Base-by-base conservation (phyloP, 2,113 vertebrate genomes). In the Chelonoidis abingdonii region DNA sequence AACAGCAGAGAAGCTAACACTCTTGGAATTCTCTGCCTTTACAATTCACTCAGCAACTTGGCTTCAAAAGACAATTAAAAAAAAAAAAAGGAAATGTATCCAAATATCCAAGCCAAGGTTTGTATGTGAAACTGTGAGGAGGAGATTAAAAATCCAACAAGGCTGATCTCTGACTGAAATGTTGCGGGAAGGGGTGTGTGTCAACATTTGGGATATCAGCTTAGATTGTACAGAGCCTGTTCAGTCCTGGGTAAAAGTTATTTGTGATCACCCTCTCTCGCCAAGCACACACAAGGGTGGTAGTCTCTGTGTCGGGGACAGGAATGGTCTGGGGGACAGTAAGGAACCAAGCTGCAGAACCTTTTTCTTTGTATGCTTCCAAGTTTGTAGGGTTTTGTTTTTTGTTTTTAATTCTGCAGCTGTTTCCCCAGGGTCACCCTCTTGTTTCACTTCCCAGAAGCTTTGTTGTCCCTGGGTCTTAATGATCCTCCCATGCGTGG, bases 1-100 rank as follows among this genome's bases (percentile, higher is more conserved):
- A 98, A 98, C 95, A 95, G 96, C 91, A 94, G 97, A 96, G 92
- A 94, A 84, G 92, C 97, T 97, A 97, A 97, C 52, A 31, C 96
- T 96, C 90, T 97, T 98, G 98, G 98, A 98, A 98, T 98, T 95
- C n/a, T 89, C 95, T 95, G 87, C 89, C 96, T 96, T 93, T 97
- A 95, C 83, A 47, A 98, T 95, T 96, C 97, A 96, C 97, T 98
- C 97, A 92, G 97, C 89, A 90, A 93, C 96, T 98, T 97, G 96
- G 98, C 97, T 97, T 97, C 72, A 29, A 94, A 80, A 88, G 97
- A 93, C 81, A 91, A 93, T 89, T 96, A 4, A 50, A 92, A 91
- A 88, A 78, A 41, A 41, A 53, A 38, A n/a, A 38, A 10, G 31
- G 96, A 95, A 96, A 93, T 83, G 82, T 92, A 87, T 97, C 97